These are phyloP conservation scores for Cydia fagiglandana DNA, from an alignment of 1,140 invertebrate genomes.

Conservation along the genomic window DNA sequence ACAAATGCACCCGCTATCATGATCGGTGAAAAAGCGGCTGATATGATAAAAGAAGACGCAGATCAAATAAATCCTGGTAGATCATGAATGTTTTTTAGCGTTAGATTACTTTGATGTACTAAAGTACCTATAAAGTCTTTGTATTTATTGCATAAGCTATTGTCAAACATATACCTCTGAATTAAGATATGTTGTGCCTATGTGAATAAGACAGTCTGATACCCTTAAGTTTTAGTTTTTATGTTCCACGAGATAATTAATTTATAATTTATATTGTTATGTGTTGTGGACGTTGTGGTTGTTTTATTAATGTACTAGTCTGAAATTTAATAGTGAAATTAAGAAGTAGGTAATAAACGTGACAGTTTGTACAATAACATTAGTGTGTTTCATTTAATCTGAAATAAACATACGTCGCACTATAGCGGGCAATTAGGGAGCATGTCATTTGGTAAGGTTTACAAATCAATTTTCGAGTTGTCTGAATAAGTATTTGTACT, in stretches of 20 bases:
- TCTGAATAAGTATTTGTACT: too few relatives aligned
- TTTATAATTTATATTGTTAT: not conserved
- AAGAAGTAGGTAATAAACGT: not conserved
- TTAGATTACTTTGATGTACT: too few relatives aligned
- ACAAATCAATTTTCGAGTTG: too few relatives aligned
- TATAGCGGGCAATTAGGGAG: too few relatives aligned
- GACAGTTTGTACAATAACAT: not conserved
- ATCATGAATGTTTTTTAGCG: not conserved
- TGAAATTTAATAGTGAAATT: not conserved
- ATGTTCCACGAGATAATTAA: not conserved
- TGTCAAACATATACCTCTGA: slow-evolving; percentile 5
- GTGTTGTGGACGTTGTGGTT: not conserved
- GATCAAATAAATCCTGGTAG: not conserved
- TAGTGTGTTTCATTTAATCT: not conserved
- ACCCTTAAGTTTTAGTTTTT: not conserved
- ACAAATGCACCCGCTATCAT: slow-evolving; percentile 90
- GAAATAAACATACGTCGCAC: too few relatives aligned
- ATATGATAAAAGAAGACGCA: slow-evolving; percentile 84
- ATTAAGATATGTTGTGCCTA: not conserved
- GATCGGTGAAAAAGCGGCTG: slow-evolving; percentile 90
- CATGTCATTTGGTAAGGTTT: too few relatives aligned
- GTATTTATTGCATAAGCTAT: not conserved
- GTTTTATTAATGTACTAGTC: not conserved
- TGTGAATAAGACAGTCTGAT: not conserved
- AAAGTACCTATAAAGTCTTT: too few relatives aligned